Evolutionary conservation across 1,140 invertebrate species (phyloP).

Genomic region (Heterodera carotae): DNA sequence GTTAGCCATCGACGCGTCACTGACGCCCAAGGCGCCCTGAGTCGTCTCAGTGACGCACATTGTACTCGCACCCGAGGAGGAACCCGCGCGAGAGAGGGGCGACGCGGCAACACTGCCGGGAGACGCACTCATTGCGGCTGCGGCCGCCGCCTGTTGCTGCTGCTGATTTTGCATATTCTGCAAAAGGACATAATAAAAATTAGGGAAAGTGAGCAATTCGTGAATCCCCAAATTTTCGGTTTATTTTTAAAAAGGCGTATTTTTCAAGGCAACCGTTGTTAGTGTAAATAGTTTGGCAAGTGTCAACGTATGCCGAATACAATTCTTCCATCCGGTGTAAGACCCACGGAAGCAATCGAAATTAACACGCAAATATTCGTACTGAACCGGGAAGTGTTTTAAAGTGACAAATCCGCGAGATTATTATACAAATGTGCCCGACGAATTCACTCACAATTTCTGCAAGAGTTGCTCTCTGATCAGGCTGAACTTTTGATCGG

Average conservation of each 20-base stretch:
- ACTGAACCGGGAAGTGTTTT: neutral
- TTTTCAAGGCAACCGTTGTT: too few relatives aligned
- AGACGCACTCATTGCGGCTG: neutral
- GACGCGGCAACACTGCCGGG: neutral
- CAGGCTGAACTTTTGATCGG: neutral
- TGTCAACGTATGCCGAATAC: neutral
- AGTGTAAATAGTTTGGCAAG: too few relatives aligned
- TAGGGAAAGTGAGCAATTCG: too few relatives aligned
- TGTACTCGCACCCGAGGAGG: neutral
- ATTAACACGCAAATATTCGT: neutral
- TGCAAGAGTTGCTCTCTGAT: neutral
- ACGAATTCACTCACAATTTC: neutral
- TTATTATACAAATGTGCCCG: too few relatives aligned
- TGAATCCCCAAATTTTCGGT: too few relatives aligned
- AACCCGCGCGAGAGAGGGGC: neutral
- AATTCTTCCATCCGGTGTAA: slow-evolving; percentile 3
- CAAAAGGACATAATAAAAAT: slow-evolving; percentile 20
- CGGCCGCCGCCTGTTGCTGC: neutral
- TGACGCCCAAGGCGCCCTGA: neutral
- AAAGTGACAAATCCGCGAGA: neutral
- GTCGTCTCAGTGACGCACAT: neutral
- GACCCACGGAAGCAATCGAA: neutral
- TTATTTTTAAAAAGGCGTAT: too few relatives aligned
- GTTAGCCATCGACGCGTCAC: neutral
- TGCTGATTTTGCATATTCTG: slow-evolving; percentile 30